A percentile compares a stretch with the other conserved stretches of the same genome.
These are phyloP conservation scores for Entelurus aequoreus DNA, from an alignment of 2,113 vertebrate genomes.

Conservation along the genomic window DNA sequence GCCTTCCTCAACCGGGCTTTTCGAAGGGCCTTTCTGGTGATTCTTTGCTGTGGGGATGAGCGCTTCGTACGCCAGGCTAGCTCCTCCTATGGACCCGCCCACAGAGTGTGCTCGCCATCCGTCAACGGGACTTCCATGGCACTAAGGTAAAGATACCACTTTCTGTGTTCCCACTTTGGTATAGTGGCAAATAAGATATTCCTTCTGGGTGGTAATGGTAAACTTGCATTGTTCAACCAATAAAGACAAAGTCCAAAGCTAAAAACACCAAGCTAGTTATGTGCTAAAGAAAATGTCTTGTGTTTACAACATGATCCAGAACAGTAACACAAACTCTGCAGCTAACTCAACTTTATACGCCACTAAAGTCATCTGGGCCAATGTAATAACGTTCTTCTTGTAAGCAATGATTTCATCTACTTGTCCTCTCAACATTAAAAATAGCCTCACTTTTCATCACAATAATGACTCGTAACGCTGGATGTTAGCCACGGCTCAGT, in stretches of 20 bases:
- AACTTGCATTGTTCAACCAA: too few relatives aligned
- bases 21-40: constrained; percentile 74
- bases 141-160: constrained; percentile 64
- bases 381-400: too few relatives aligned
- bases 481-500: constrained; percentile 36
- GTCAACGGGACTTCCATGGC: constrained; percentile 74
- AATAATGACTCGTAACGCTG: constrained; percentile 8
- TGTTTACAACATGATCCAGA: too few relatives aligned
- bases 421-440: too few relatives aligned
- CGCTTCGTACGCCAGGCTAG: constrained; percentile 62
- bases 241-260: too few relatives aligned
- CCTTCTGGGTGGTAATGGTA: too few relatives aligned
- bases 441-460: not conserved
- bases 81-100: constrained; percentile 53
- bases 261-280: too few relatives aligned
- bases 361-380: too few relatives aligned
- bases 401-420: too few relatives aligned
- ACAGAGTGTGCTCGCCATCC: constrained; percentile 58
- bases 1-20: constrained; percentile 78
- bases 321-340: too few relatives aligned
- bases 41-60: constrained; percentile 73
- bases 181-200: too few relatives aligned
- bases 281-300: too few relatives aligned
- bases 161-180: not conserved
- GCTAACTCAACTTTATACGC: not conserved